These are phyloP conservation scores for Trichacis sp. DNA, from an alignment of 2,888 invertebrate genomes.

Conservation along the genomic window DNA sequence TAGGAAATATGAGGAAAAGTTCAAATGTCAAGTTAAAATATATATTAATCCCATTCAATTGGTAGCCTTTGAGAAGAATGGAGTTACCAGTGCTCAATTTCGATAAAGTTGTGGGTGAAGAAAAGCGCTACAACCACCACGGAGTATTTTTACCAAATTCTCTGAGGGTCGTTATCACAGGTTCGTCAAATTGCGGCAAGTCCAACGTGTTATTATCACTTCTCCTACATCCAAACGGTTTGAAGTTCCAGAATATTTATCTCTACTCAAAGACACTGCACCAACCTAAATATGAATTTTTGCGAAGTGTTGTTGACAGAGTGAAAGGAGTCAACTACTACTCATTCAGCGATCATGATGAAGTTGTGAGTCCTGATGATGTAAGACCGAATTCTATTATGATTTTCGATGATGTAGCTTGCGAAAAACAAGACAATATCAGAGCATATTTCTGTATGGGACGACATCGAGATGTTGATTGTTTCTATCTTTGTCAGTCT, in stretches of 20 bases:
- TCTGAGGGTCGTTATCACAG: conserved; percentile 49
- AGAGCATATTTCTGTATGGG: too few relatives aligned
- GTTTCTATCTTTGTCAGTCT: conserved; percentile 18
- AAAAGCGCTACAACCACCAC: conserved; percentile 31
- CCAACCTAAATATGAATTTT: conserved; percentile 53
- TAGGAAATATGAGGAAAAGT: too few relatives aligned
- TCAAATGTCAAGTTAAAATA: too few relatives aligned
- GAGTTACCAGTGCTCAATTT: conserved; percentile 21
- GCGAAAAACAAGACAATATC: conserved; percentile 40
- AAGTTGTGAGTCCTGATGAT: too few relatives aligned
- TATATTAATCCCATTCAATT: too few relatives aligned
- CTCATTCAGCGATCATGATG: conserved; percentile 14
- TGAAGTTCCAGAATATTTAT: conserved; percentile 62
- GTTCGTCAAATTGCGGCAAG: conserved; percentile 61
- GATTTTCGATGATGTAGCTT: too few relatives aligned
- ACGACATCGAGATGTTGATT: conserved; percentile 42
- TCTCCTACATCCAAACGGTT: conserved; percentile 54
- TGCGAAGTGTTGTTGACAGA: conserved; percentile 41
- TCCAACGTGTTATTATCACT: conserved; percentile 57
- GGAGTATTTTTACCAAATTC: conserved; percentile 29
- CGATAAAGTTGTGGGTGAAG: too few relatives aligned
- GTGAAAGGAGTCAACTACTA: conserved; percentile 28
- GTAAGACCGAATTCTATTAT: too few relatives aligned
- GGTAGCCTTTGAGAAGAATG: too few relatives aligned
- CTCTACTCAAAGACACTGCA: conserved; percentile 53